Conservation (phyloP, 2,797 vertebrate genomes). For the Lerista edwardsae region DNA sequence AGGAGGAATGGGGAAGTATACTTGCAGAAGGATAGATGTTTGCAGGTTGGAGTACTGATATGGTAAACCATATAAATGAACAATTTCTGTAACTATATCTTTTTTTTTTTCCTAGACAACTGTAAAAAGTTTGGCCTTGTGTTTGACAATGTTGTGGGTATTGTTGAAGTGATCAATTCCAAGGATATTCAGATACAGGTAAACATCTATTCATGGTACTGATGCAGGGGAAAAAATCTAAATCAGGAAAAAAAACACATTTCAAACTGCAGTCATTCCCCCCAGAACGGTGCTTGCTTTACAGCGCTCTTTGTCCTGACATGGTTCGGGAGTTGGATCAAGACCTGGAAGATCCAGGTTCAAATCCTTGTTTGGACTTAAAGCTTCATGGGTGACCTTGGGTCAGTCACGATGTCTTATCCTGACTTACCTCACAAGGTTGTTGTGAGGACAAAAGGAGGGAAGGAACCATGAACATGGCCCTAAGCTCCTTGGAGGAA, state of each 20-base stretch:
- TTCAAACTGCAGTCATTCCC: background rate
- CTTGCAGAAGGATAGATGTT: background rate
- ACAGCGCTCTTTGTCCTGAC: too few species aligned
- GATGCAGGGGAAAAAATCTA: background rate
- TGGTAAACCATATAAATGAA: background rate
- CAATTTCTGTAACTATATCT: background rate
- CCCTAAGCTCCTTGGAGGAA: too few species aligned
- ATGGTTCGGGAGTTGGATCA: too few species aligned
- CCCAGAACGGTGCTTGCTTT: too few species aligned
- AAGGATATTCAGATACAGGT: conserved; percentile 94
- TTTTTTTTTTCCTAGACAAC: conserved; percentile 85
- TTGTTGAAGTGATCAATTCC: conserved; percentile 97
- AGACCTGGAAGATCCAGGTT: too few species aligned
- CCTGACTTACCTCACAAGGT: too few species aligned
- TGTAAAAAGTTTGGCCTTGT: conserved; percentile 96
- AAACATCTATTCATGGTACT: conserved; percentile 45
- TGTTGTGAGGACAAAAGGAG: too few species aligned
- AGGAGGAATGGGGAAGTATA: too few species aligned
- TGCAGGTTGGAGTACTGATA: background rate
- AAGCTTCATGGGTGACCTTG: too few species aligned
- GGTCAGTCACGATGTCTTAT: too few species aligned
- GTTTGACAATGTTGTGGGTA: conserved; percentile 96
- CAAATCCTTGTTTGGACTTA: too few species aligned
- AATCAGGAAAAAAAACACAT: conserved; percentile 10
- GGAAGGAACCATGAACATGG: too few species aligned